These are phyloP conservation scores for Pristionchus arcanus DNA, from an alignment of 2,888 invertebrate species.

Conservation along the genomic window DNA sequence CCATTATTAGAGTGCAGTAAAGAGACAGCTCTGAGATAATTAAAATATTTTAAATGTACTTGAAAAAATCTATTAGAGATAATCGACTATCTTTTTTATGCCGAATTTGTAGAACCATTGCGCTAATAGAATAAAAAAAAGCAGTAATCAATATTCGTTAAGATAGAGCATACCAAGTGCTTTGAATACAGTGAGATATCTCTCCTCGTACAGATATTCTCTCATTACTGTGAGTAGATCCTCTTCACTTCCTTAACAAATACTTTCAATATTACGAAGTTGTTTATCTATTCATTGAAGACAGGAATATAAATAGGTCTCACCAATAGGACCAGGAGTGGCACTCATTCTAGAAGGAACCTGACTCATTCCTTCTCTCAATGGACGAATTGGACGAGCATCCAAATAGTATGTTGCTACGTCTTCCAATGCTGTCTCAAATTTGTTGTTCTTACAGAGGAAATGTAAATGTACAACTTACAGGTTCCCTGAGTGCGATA, in stretches of 20 bases:
- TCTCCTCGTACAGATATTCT: not conserved
- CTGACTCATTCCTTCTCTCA: slow-evolving; percentile 52
- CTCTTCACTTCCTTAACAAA: slow-evolving; percentile 19
- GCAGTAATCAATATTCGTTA: not conserved
- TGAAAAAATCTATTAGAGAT: not conserved
- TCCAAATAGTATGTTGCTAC: slow-evolving; percentile 14
- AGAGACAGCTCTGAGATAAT: not conserved
- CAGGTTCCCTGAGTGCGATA: slow-evolving; percentile 15
- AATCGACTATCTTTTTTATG: no score
- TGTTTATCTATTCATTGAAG: not conserved
- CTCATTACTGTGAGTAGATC: not conserved
- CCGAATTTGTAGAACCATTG: no score
- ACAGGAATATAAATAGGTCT: not conserved
- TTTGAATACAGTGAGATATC: slow-evolving; percentile 33
- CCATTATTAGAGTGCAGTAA: not conserved
- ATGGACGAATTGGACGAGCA: slow-evolving; percentile 20
- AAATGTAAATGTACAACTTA: not conserved
- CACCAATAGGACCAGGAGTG: slow-evolving; percentile 9
- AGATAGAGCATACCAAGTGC: slow-evolving; percentile 30
- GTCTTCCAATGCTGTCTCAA: slow-evolving; percentile 9
- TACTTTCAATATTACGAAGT: not conserved
- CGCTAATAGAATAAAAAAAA: no score
- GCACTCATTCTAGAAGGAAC: slow-evolving; percentile 28
- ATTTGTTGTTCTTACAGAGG: not conserved
- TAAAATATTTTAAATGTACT: not conserved